These are phyloP conservation scores for Xestia rhomboidea DNA, from an alignment of 2,888 invertebrate species.

Conservation along the genomic window DNA sequence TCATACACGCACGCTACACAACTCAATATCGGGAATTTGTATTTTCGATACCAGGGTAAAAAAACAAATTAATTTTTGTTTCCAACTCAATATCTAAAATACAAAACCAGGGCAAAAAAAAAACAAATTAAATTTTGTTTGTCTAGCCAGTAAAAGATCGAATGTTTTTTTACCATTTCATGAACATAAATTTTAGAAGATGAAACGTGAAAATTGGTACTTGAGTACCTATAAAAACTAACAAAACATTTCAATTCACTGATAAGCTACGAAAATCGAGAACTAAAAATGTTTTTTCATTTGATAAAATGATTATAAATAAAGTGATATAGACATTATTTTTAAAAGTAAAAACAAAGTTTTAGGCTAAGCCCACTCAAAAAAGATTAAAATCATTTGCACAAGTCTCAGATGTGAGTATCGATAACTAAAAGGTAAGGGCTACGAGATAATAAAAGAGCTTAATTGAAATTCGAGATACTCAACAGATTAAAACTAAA, in stretches of 20 bases:
- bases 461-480: constrained; percentile 13
- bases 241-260: background rate
- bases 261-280: background rate
- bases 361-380: background rate
- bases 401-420: background rate
- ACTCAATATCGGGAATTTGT: background rate
- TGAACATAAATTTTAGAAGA: background rate
- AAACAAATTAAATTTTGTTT: background rate
- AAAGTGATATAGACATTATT: background rate
- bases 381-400: background rate
- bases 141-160: background rate
- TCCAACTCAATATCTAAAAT: background rate
- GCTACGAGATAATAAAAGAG: background rate
- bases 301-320: background rate
- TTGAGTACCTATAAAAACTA: background rate
- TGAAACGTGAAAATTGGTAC: background rate
- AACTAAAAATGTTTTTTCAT: background rate
- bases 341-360: background rate
- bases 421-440: constrained; percentile 10
- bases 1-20: background rate
- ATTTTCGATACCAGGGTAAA: background rate
- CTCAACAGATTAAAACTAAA: background rate
- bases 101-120: background rate
- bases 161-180: background rate
- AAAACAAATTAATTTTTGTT: background rate